Evolutionary conservation across 37 sponge, comb jelly and placozoan species (phyloP), one percentile per base, ranked within the genome.

Genomic region (Corticium candelabrum): DNA sequence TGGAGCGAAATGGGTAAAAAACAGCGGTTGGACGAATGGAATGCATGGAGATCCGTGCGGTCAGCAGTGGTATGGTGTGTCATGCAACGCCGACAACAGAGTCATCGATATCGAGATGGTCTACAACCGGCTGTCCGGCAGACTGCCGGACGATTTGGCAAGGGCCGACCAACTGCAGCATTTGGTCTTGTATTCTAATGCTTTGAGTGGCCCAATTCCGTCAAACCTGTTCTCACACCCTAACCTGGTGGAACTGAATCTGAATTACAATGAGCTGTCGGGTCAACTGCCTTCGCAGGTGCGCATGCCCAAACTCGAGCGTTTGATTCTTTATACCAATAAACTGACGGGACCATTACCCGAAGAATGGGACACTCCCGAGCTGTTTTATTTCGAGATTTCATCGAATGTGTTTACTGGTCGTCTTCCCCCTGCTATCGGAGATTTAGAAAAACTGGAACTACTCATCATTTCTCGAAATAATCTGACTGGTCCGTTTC

Each of bases 1-100:
- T 37, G 91, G 91, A 27, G 4, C 41, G n/a, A 70, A 70, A 21
- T 91, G 91, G 91, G 37, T 11, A 35, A 91, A 91, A 73, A 91
- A 85, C 76, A 87, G 80, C 0, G 79, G 82, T 68, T 91, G 91
- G 91, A 74, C 84, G 85, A 78, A 84, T 4, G n/a, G 15, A 50
- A 50, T 50, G 62, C 15, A 36, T 3, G 88, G 91, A 4, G 88
- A 87, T 29, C 88, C 91, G 5, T 91, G 91, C 62, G 68, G 56
- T 1, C 74, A 74, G 34, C 62, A 68, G 29, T 91, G 91, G 91
- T 76, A 67, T 37, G 91, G 91, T 5, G 40, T 91, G 33, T 84
- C 84, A 76, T 91, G 91, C 67, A 57, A 74, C 33, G 35, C 62
- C n/a, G 74, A 81, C 34, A 86, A 86, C 11, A 68, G 83, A 31